Evolutionary conservation across 2,888 invertebrate species (phyloP), one percentile per base, ranked within the genome.

Genomic region (Thereva unica): DNA sequence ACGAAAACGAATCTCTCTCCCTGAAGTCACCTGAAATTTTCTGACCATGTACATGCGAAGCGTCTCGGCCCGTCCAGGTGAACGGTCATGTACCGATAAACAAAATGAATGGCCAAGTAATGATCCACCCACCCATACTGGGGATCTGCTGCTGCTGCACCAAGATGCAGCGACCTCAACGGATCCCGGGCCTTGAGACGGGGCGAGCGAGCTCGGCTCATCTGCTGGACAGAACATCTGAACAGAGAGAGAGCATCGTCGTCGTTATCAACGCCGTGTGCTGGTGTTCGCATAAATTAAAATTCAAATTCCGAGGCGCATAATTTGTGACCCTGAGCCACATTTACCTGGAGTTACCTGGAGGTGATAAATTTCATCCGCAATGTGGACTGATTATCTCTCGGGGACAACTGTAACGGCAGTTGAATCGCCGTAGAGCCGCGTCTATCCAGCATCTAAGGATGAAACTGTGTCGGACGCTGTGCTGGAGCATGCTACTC

Each of bases 71-170:
- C 41, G 45, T 64, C 52, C 64, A 41, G 64, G 68, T 54, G 65
- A 68, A 59, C 54, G 68, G 64, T 68, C 67, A 68, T 68, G 68
- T 68, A 68, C 12, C 65, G 65, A 68, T 68, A 68, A 68, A 66
- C 61, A 66, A 68, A 68, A 68, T 68, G 66, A 68, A 68, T 68
- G 66, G 63, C 63, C 50, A 59, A 54, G 66, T 68, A 68, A 68
- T 68, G 68, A 63, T 56, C 68, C 68, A 66, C 68, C 68, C 68
- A 68, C 68, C 52, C 56, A 55, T 44, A 52, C 41, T 47, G 53
- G 38, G 53, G n/a, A 45, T 37, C 44, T 37, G 38, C 52, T 53
- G 38, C 52, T 53, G 53, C 41, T 64, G 37, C 34, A 37, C 8
- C 23, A 63, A 50, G 63, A 40, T 49, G 41, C 41, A 61, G 61